Evolutionary conservation across 2,797 vertebrate genomes (phyloP).

Genomic region (Catostomus latipinnis): DNA sequence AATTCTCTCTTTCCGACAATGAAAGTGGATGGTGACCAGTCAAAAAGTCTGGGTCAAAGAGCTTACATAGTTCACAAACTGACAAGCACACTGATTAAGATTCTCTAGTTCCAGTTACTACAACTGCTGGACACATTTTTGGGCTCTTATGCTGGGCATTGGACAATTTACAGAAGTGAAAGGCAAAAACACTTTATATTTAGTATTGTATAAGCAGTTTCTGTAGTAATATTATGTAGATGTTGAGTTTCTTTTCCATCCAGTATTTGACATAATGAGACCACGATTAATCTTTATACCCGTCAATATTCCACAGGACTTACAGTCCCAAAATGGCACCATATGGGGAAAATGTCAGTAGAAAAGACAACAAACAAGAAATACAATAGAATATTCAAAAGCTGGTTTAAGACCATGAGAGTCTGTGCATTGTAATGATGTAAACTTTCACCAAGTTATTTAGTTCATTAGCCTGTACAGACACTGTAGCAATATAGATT

Average conservation of each 20-base stretch:
- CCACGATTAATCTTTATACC: slow-evolving; percentile 51
- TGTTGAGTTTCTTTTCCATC: slow-evolving; percentile 59
- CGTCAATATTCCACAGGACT: slow-evolving; percentile 38
- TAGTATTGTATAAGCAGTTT: slow-evolving; percentile 66
- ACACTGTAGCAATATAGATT: no score
- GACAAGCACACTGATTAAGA: slow-evolving; percentile 26
- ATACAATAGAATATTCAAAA: no score
- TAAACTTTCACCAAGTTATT: no score
- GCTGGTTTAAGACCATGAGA: no score
- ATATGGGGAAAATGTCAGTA: slow-evolving; percentile 20
- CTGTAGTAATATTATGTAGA: slow-evolving; percentile 70
- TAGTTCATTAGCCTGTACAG: no score
- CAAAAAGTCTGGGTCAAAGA: neutral
- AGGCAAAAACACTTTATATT: slow-evolving; percentile 68
- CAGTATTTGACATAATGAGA: slow-evolving; percentile 56
- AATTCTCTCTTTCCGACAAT: no score
- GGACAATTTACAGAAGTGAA: slow-evolving; percentile 67
- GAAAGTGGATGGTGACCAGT: neutral
- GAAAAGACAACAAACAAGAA: neutral
- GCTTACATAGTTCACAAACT: neutral
- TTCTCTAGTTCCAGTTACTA: slow-evolving; percentile 25
- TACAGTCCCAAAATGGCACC: neutral
- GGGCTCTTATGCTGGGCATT: slow-evolving; percentile 55
- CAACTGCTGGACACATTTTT: slow-evolving; percentile 72
- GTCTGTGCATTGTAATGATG: no score